Evolutionary conservation across 2,113 vertebrate genomes (phyloP).

Genomic region (Panthera tigris): DNA sequence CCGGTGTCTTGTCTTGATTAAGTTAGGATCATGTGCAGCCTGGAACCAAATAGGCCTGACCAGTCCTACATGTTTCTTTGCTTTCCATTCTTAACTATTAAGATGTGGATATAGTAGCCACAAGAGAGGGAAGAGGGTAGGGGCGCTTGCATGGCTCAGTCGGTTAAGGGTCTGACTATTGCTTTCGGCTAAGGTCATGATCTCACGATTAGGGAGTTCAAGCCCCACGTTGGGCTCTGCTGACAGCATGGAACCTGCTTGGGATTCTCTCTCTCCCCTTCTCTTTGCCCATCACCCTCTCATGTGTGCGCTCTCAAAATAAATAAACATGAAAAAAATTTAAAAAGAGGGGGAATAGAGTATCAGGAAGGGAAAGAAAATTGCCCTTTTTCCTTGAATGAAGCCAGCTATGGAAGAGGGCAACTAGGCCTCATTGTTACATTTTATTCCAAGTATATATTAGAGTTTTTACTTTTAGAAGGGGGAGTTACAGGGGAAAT

Average conservation of each 20-base stretch:
- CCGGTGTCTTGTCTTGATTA: neutral
- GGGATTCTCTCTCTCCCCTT: too few species aligned
- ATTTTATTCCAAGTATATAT: neutral
- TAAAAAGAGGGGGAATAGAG: neutral
- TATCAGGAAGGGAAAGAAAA: neutral
- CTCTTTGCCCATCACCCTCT: too few species aligned
- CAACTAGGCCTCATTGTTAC: neutral
- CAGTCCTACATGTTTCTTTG: conserved; percentile 15
- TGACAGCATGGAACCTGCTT: too few species aligned
- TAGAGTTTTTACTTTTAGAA: neutral
- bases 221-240: too few species aligned
- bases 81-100: conserved; percentile 15
- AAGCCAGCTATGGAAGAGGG: neutral
- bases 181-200: too few species aligned
- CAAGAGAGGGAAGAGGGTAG: neutral
- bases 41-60: neutral
- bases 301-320: too few species aligned
- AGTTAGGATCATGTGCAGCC: neutral
- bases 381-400: conserved; percentile 8
- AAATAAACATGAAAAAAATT: too few species aligned
- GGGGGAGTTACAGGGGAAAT: neutral
- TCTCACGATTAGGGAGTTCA: too few species aligned
- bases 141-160: too few species aligned
- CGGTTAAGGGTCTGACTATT: too few species aligned
- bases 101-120: neutral